Conservation (phyloP, 2,888 invertebrate species). For the Synanthedon andrenaeformis region DNA sequence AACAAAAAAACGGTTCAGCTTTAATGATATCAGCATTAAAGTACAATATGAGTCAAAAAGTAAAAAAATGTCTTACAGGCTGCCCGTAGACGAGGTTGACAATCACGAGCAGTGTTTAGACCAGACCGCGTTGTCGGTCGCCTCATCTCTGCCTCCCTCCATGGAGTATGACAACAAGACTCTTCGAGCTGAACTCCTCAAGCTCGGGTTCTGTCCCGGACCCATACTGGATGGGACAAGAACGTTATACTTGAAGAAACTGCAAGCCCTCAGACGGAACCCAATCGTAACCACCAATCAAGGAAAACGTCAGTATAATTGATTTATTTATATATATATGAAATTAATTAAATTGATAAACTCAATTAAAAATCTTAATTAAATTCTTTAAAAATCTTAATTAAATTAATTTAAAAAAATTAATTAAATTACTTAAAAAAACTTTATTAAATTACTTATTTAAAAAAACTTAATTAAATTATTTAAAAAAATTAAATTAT, state of each 20-base stretch:
- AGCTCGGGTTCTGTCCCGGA: slow-evolving; percentile 79
- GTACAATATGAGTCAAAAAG: too few species aligned
- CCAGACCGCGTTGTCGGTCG: slow-evolving; percentile 49
- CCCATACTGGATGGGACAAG: slow-evolving; percentile 85
- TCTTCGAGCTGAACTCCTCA: slow-evolving; percentile 73
- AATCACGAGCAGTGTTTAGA: slow-evolving; percentile 12
- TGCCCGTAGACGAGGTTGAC: slow-evolving; percentile 40
- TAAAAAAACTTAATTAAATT: too few species aligned
- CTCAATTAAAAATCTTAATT: too few species aligned
- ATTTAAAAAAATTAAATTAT: too few species aligned
- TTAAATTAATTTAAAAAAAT: too few species aligned
- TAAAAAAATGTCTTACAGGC: slow-evolving; percentile 17
- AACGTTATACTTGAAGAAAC: slow-evolving; percentile 79
- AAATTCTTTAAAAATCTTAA: too few species aligned
- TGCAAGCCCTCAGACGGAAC: slow-evolving; percentile 70
- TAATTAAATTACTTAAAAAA: too few species aligned
- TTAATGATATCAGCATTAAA: too few species aligned
- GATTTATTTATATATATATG: not conserved
- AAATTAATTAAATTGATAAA: too few species aligned
- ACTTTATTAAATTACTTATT: too few species aligned
- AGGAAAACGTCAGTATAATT: slow-evolving; percentile 31
- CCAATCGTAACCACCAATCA: slow-evolving; percentile 23
- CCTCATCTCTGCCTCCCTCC: slow-evolving; percentile 70
- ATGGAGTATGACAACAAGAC: slow-evolving; percentile 76
- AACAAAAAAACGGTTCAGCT: too few species aligned